Conservation (phyloP, 2,888 invertebrate species). For the Caenorhabditis japonica region DNA sequence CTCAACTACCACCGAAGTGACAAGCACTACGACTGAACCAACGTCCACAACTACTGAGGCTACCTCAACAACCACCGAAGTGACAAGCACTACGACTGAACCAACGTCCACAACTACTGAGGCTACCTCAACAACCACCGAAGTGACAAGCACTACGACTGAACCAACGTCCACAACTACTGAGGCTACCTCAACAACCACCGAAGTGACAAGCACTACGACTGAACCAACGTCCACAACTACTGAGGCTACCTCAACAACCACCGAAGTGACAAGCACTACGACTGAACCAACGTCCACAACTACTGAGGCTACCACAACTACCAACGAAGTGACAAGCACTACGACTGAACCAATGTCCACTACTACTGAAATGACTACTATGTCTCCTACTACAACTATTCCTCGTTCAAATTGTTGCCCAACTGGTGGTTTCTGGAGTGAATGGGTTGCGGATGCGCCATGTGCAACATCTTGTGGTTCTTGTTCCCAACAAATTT, state of each 20-base stretch:
- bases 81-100: constrained; percentile 25
- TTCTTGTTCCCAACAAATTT: constrained; percentile 46
- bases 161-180: constrained; percentile 12
- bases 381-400: too few relatives aligned
- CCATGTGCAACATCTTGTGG: constrained; percentile 42
- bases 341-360: constrained; percentile 9
- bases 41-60: constrained; percentile 18
- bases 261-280: too few relatives aligned
- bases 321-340: constrained; percentile 8
- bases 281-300: constrained; percentile 18
- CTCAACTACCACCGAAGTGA: too few relatives aligned
- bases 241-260: constrained; percentile 31
- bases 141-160: constrained; percentile 14
- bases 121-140: constrained; percentile 11
- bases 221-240: constrained; percentile 5
- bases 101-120: constrained; percentile 20
- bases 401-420: constrained; percentile 33
- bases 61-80: constrained; percentile 36
- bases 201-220: too few relatives aligned
- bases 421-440: constrained; percentile 45
- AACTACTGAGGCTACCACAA: constrained; percentile 10
- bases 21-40: constrained; percentile 9
- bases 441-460: constrained; percentile 40
- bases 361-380: too few relatives aligned
- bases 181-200: too few relatives aligned